These are phyloP conservation scores for Platichthys flesus DNA, from an alignment of 2,113 vertebrate species.

Conservation along the genomic window DNA sequence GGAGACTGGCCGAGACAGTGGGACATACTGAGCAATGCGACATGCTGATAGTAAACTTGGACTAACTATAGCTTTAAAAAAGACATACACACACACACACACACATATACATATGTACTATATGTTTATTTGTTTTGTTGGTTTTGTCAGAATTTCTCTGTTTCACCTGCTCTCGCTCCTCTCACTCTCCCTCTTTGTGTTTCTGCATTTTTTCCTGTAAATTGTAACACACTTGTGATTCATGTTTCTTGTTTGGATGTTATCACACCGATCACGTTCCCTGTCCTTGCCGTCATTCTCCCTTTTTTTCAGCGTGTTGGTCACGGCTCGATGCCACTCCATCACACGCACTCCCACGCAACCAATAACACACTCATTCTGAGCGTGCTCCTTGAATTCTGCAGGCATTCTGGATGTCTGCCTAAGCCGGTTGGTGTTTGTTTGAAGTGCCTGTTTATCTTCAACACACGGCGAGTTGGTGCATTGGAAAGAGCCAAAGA, in stretches of 20 bases:
- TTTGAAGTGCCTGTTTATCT: conserved; percentile 14
- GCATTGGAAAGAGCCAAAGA: conserved; percentile 24
- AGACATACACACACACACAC: background rate
- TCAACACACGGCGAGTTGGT: conserved; percentile 4
- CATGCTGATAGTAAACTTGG: conserved; percentile 40
- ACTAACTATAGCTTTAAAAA: background rate
- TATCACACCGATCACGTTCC: conserved; percentile 55
- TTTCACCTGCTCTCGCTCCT: background rate
- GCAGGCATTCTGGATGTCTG: background rate
- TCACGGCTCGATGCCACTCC: conserved; percentile 61
- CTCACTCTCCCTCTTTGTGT: background rate
- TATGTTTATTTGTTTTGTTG: background rate
- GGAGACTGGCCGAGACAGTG: conserved; percentile 46
- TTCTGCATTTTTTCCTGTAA: background rate
- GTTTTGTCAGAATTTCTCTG: background rate
- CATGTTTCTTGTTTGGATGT: conserved; percentile 44
- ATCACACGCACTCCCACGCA: conserved; percentile 63
- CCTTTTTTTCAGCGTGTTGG: conserved; percentile 32
- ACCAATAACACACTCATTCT: background rate
- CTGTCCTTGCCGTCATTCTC: conserved; percentile 42
- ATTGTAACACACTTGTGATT: conserved; percentile 32
- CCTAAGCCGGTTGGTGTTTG: background rate
- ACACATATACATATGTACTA: background rate
- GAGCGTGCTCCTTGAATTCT: background rate
- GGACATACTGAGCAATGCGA: conserved; percentile 23